Base-by-base conservation (phyloP, 2,113 vertebrate species). In the Alces alces region DNA sequence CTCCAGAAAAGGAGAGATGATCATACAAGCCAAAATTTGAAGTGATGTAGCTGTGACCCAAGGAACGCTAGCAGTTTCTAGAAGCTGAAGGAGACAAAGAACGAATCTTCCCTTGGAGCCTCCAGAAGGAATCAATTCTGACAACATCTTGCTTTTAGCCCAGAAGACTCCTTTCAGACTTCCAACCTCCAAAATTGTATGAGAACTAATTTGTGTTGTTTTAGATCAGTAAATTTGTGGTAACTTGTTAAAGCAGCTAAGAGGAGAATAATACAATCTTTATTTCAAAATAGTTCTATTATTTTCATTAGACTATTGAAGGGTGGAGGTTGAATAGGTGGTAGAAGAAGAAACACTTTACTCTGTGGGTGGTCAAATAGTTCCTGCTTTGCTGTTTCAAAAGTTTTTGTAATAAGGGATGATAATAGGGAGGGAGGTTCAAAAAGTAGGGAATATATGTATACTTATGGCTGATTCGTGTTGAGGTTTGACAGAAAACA, bases 351-450 rank as follows among this genome's bases (percentile, higher is more conserved):
- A 93, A 93, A 93, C 54, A 16, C 36, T 86, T 94, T 33, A 17
- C 8, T 88, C n/a, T 45, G 23, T 88, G 52, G n/a, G 30, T 80
- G 39, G 7, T 83, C 82, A 78, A 66, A 96, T 87, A 79, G 85
- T 97, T 98, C 97, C 82, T 91, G 83, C 80, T 97, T 94, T 83
- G 36, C 58, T 94, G 33, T 98, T 97, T 96, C 28, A 93, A 54
- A 80, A 50, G 9, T 39, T 89, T 89, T 94, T 61, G 64, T 54
- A 86, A 61, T 97, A 73, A 73, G 5, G 66, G 36, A 73, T 73
- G 66, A 10, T n/a, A 73, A 73, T 36, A 11, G 66, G 66, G n/a
- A 73, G 5, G n/a, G 36, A 73, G 66, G 19, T 73, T 73, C 36
- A 39, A 39, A 73, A 73, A 36, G 36, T 21, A 73, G 36, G 36